A percentile compares a stretch with the other conserved stretches of the same genome.
phyloP scores from a whole-genome alignment of 2,888 invertebrate genomes.

The Pseudanteris insignis region DNA sequence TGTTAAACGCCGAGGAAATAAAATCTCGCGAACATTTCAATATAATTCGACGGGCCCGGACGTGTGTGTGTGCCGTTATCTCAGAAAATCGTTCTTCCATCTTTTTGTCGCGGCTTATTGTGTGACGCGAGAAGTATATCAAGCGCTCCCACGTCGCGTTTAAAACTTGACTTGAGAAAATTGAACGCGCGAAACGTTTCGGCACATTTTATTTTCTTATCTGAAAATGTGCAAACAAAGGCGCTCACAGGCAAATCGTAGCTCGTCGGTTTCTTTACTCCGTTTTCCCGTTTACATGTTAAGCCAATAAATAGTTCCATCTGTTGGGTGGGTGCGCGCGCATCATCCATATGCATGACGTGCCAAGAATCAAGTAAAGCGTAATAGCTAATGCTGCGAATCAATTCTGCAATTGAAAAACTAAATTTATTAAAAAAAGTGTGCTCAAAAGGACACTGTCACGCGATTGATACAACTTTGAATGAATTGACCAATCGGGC shows the following conservation, averaged over 20 bases:
- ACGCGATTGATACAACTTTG: constrained; percentile 25
- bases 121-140: constrained; percentile 9
- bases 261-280: constrained; percentile 21
- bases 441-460: constrained; percentile 33
- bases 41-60: too few relatives aligned
- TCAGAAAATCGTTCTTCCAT: constrained; percentile 7
- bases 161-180: constrained; percentile 3
- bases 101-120: constrained; percentile 11
- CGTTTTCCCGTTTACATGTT: constrained; percentile 26
- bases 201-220: constrained; percentile 17
- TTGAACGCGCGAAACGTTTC: constrained; percentile 14
- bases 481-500: constrained; percentile 36
- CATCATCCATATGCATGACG: constrained; percentile 30
- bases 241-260: constrained; percentile 14
- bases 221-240: constrained; percentile 21
- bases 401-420: constrained; percentile 26
- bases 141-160: constrained; percentile 4
- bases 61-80: too few relatives aligned
- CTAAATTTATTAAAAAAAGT: constrained; percentile 27
- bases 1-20: too few relatives aligned
- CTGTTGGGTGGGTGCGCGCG: constrained; percentile 5
- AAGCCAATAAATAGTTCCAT: constrained; percentile 27
- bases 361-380: constrained; percentile 33
- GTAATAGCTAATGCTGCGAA: constrained; percentile 17
- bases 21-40: too few relatives aligned